Evolutionary conservation across 1,140 invertebrate species (phyloP).

Genomic region (Himalopsyche phryganea): DNA sequence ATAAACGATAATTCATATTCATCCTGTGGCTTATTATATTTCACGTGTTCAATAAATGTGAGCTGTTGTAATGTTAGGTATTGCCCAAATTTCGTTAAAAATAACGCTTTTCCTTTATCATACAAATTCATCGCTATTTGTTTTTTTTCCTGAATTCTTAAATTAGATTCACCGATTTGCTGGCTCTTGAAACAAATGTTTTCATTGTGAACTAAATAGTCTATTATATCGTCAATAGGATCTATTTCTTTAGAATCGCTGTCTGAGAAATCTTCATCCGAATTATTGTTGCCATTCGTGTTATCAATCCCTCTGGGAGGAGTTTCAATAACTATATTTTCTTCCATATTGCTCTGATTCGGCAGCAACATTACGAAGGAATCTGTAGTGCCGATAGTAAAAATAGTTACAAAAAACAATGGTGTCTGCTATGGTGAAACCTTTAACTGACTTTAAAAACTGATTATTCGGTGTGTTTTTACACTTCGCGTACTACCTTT

Average conservation of each 20-base stretch:
- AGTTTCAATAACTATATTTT: too few species aligned
- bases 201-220: conserved; percentile 46
- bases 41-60: conserved; percentile 58
- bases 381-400: too few species aligned
- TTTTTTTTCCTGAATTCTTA: conserved; percentile 65
- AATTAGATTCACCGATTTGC: conserved; percentile 71
- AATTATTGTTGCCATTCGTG: background rate
- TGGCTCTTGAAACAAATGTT: conserved; percentile 69
- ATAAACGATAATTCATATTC: conserved; percentile 62
- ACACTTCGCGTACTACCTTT: too few species aligned
- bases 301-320: too few species aligned
- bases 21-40: conserved; percentile 32
- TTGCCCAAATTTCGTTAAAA: conserved; percentile 74
- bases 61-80: conserved; percentile 66
- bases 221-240: conserved; percentile 49
- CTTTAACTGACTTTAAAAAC: too few species aligned
- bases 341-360: too few species aligned
- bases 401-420: too few species aligned
- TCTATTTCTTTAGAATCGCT: conserved; percentile 38
- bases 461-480: too few species aligned
- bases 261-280: conserved; percentile 26
- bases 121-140: conserved; percentile 65
- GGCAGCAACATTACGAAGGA: too few species aligned
- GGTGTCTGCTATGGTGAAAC: too few species aligned
- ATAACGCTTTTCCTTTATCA: conserved; percentile 60